Evolutionary conservation across 1,140 invertebrate genomes (phyloP).

Genomic region (Calycopis cecrops): DNA sequence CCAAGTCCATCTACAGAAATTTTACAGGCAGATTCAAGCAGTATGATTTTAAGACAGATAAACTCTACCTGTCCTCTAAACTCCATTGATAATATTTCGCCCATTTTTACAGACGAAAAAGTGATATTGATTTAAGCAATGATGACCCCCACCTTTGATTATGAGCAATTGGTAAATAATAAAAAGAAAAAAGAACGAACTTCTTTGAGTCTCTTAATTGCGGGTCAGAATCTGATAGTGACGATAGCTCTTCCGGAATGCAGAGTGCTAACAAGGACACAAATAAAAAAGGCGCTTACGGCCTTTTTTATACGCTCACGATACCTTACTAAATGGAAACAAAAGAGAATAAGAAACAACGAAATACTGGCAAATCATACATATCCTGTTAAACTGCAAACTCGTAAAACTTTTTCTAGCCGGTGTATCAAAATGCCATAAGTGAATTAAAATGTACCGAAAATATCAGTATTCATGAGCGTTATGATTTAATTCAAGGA

Average conservation of each 20-base stretch:
- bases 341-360: too few species aligned
- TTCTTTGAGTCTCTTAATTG: conserved; percentile 7
- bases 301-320: too few species aligned
- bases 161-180: conserved; percentile 1
- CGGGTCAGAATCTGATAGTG: too few species aligned
- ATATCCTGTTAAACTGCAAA: neutral
- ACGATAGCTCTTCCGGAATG: too few species aligned
- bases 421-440: conserved; percentile 6
- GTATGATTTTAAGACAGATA: conserved; percentile 10
- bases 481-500: conserved; percentile 10
- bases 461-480: neutral
- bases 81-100: conserved; percentile 6
- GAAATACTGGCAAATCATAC: neutral
- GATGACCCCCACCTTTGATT: neutral
- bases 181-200: neutral
- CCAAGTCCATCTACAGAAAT: conserved; percentile 10
- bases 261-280: too few species aligned
- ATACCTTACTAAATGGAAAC: too few species aligned
- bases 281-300: too few species aligned
- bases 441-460: conserved; percentile 12
- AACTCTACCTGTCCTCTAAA: conserved; percentile 1
- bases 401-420: conserved; percentile 7
- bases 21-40: conserved; percentile 8
- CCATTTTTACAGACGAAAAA: conserved; percentile 8
- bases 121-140: conserved; percentile 6